A percentile compares a stretch with the other conserved stretches of the same genome.
These are phyloP conservation scores for Globodera rostochiensis DNA, from an alignment of 1,140 invertebrate genomes.

Conservation along the genomic window DNA sequence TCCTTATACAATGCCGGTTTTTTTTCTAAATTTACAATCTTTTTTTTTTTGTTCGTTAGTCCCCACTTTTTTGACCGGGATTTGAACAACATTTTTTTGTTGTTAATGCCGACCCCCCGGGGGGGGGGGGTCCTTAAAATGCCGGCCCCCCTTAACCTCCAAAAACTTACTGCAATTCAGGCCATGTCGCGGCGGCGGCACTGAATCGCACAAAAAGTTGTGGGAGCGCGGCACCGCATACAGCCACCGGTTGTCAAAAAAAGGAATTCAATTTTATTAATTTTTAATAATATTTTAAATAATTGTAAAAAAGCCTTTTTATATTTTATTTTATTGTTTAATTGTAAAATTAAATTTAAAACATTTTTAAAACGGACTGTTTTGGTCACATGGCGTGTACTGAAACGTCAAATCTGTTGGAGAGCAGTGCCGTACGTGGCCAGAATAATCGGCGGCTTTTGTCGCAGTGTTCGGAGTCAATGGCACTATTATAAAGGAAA, in stretches of 20 bases:
- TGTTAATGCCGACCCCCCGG: no score
- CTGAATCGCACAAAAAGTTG: conserved; percentile 41
- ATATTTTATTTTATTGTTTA: neutral
- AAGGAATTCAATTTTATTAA: neutral
- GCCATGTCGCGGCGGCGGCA: conserved; percentile 53
- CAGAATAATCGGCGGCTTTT: neutral
- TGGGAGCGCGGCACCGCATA: conserved; percentile 56
- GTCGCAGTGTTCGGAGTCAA: neutral
- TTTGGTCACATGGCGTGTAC: conserved; percentile 58
- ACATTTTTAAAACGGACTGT: conserved; percentile 16
- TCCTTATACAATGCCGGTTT: no score
- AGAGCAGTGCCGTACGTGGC: conserved; percentile 21
- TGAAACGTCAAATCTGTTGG: conserved; percentile 51
- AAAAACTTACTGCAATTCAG: conserved; percentile 56
- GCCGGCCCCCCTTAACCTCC: no score
- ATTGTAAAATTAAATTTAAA: neutral
- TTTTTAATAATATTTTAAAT: no score
- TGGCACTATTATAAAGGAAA: neutral
- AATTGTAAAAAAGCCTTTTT: no score
- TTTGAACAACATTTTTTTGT: no score
- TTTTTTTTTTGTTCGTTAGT: no score
- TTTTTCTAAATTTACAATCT: no score
- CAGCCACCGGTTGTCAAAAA: conserved; percentile 50
- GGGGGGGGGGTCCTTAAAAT: no score
- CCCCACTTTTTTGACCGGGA: no score